phyloP scores from a whole-genome alignment of 2,113 vertebrate species.

The Nothoprocta pentlandii region DNA sequence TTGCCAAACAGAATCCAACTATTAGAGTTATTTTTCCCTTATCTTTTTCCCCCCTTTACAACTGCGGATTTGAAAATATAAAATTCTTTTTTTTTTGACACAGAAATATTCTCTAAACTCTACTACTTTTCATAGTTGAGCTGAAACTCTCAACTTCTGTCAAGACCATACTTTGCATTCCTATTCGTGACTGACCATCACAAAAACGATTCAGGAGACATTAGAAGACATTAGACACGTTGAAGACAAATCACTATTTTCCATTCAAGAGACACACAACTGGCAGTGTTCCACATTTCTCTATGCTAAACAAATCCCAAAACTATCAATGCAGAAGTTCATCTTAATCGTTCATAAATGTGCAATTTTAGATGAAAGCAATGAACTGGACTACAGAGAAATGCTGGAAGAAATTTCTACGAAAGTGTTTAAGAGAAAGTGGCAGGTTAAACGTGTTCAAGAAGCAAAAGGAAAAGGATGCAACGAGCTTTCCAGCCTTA shows the following conservation, averaged over 20 bases:
- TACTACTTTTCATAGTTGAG: neutral
- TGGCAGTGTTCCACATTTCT: neutral
- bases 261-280: neutral
- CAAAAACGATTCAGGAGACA: neutral
- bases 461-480: neutral
- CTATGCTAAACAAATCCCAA: constrained; percentile 8
- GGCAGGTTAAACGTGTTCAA: neutral
- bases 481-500: constrained; percentile 79
- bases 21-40: neutral
- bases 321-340: neutral
- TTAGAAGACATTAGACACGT: neutral
- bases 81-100: neutral
- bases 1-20: neutral
- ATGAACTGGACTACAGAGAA: neutral
- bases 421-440: neutral
- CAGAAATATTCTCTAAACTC: neutral
- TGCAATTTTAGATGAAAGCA: neutral
- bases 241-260: neutral
- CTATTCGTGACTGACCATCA: neutral
- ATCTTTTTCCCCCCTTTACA: neutral
- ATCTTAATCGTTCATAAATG: neutral
- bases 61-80: neutral
- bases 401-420: constrained; percentile 11
- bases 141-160: neutral
- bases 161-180: neutral